Evolutionary conservation across 2,797 vertebrate genomes (phyloP).

Genomic region (Tapera naevia): DNA sequence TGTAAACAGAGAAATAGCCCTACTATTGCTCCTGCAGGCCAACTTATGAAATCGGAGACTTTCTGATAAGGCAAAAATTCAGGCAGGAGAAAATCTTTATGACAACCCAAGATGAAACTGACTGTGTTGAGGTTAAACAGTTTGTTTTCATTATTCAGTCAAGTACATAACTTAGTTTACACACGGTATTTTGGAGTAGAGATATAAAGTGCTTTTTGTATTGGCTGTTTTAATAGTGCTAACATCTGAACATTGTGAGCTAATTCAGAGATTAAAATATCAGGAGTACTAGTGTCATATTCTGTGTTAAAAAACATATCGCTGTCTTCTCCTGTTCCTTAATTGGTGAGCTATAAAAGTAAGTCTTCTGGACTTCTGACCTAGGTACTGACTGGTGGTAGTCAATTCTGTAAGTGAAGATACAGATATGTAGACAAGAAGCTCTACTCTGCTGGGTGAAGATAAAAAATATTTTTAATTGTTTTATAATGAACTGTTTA

Average conservation of each 20-base stretch:
- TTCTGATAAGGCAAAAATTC: background rate
- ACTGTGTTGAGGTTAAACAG: background rate
- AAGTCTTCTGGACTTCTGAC: background rate
- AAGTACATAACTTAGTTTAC: background rate
- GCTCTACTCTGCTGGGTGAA: background rate
- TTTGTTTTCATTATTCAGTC: background rate
- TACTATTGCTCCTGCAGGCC: background rate
- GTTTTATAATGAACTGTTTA: background rate
- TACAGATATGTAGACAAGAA: background rate
- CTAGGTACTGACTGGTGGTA: background rate
- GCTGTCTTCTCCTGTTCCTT: background rate
- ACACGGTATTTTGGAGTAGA: background rate
- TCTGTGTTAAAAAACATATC: background rate
- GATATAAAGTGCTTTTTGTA: background rate
- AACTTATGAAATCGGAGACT: background rate
- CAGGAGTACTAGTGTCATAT: background rate
- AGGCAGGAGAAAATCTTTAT: background rate
- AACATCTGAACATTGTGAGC: background rate
- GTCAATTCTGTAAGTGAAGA: background rate
- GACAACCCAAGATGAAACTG: background rate
- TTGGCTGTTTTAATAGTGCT: background rate
- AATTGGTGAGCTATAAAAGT: background rate
- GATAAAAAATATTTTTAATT: background rate
- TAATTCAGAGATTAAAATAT: background rate
- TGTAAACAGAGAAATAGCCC: background rate